Evolutionary conservation across 2,888 invertebrate genomes (phyloP), one percentile per base, ranked within the genome.

Genomic region (Netelia melanura): DNA sequence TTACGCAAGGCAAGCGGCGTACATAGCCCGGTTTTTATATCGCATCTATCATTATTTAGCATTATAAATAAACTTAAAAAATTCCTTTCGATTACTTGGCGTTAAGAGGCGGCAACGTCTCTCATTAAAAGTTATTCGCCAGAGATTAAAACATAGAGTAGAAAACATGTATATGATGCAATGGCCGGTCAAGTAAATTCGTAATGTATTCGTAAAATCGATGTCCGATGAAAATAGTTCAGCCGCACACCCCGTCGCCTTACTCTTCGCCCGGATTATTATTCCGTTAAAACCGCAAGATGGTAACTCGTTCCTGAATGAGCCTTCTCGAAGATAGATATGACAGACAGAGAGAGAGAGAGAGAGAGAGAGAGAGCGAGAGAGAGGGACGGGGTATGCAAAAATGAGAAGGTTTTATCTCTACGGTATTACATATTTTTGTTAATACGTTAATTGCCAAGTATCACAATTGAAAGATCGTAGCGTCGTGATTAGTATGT

Each of bases 381-480:
- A 21, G 21, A 21, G 21, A 17, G 17, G 38, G 38, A 6, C 38
- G 38, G 38, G 8, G 5, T 6, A 38, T 38, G 38, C 38, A 6
- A 38, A 6, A 6, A 38, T 6, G 77, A 48, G 14, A 64, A 21
- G n/a, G 44, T 38, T 38, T 25, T n/a, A 43, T 38, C 38, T 38
- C 38, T 6, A 6, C 10, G 43, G 44, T 17, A 9, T 17, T 38
- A 43, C 17, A 75, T 48, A 79, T 54, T 23, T 70, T 70, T 23
- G 6, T 58, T 58, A 62, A 62, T 72, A 79, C 56, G 71, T 61
- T 71, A 62, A 62, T 70, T 70, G 61, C 54, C 74, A 75, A 56
- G 5, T 83, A 83, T 83, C 83, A 83, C 79, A 84, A 84, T 84
- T 78, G 70, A 79, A 56, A 62, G 68, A 81, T 71, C 43, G 79